Evolutionary conservation across 2,113 vertebrate species (phyloP).

Genomic region (Puma concolor): DNA sequence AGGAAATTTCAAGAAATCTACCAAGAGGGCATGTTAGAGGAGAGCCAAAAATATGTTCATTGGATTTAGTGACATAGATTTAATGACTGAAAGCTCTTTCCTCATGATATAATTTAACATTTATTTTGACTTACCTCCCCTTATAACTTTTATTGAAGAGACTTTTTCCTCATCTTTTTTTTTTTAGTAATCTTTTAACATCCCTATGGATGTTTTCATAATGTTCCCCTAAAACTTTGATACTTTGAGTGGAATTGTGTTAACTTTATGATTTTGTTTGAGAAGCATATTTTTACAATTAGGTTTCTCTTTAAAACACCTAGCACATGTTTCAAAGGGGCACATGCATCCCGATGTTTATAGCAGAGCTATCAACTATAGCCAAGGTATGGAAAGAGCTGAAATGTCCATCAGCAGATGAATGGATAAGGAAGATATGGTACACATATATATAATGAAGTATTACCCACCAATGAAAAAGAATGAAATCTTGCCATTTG

Average conservation of each 20-base stretch:
- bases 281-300: background rate
- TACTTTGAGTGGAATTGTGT: background rate
- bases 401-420: too few relatives aligned
- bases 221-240: background rate
- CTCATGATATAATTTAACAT: background rate
- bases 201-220: background rate
- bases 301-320: background rate
- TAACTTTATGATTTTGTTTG: conserved; percentile 22
- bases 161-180: background rate
- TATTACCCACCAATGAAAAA: too few relatives aligned
- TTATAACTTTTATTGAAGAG: conserved; percentile 1
- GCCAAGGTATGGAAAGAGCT: too few relatives aligned
- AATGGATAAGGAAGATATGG: too few relatives aligned
- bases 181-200: background rate
- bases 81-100: conserved; percentile 4
- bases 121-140: background rate
- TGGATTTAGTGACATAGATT: background rate
- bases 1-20: background rate
- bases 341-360: too few relatives aligned
- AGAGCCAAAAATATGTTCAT: background rate
- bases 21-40: background rate
- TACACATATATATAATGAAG: too few relatives aligned
- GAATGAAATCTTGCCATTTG: too few relatives aligned
- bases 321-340: background rate
- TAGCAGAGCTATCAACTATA: too few relatives aligned